Evolutionary conservation across 2,888 invertebrate species (phyloP).

Genomic region (Hirtodrosophila alboralis): DNA sequence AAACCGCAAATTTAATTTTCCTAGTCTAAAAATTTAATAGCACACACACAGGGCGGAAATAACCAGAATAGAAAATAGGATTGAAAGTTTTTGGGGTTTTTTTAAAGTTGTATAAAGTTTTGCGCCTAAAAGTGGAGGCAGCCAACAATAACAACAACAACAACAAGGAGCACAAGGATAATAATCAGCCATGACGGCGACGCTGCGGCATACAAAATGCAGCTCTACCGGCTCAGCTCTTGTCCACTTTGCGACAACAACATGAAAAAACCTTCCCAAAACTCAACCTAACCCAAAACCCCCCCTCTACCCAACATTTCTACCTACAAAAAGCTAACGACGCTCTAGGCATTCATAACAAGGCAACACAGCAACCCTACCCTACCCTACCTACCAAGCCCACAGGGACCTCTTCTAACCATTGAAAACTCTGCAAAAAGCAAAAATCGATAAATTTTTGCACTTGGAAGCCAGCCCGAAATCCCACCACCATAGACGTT

Average conservation of each 20-base stretch:
- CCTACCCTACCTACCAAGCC: neutral
- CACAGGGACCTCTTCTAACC: slow-evolving; percentile 11
- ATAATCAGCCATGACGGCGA: slow-evolving; percentile 40
- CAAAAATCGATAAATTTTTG: slow-evolving; percentile 59
- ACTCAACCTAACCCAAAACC: too few species aligned
- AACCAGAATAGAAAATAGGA: slow-evolving; percentile 13
- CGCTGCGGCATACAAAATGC: slow-evolving; percentile 35
- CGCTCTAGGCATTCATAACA: slow-evolving; percentile 37
- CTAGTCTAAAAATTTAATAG: slow-evolving; percentile 64
- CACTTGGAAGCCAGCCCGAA: too few species aligned
- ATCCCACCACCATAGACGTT: too few species aligned
- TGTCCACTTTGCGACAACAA: neutral
- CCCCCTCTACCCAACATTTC: too few species aligned
- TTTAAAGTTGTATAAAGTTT: slow-evolving; percentile 42
- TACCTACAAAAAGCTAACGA: neutral
- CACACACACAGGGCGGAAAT: slow-evolving; percentile 49
- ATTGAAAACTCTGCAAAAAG: slow-evolving; percentile 36
- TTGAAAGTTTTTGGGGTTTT: slow-evolving; percentile 50
- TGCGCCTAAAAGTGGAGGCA: slow-evolving; percentile 29
- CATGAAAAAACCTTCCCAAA: too few species aligned
- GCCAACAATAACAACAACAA: slow-evolving; percentile 2
- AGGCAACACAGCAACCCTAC: neutral
- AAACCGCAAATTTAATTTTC: slow-evolving; percentile 67
- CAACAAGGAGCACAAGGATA: slow-evolving; percentile 25
- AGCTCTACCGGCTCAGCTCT: slow-evolving; percentile 20